phyloP scores from a whole-genome alignment of 2,113 vertebrate genomes.

The Hypocryptadius cinnamomeus region DNA sequence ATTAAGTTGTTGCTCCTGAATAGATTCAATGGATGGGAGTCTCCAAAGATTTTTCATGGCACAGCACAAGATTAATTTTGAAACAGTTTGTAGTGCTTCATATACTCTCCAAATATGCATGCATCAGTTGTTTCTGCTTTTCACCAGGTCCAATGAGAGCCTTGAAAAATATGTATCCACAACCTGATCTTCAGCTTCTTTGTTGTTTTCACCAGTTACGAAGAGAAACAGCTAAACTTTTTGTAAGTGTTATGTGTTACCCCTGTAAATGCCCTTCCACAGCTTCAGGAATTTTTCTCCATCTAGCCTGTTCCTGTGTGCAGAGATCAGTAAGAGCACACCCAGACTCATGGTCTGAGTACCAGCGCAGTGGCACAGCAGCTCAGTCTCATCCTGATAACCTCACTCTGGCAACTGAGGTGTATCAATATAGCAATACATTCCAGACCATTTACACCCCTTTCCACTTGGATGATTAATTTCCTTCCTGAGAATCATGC shows the following conservation, averaged over 20 bases:
- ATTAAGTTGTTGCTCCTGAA: background rate
- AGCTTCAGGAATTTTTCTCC: background rate
- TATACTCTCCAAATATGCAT: background rate
- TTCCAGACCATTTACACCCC: background rate
- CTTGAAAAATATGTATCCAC: background rate
- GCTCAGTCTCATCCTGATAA: background rate
- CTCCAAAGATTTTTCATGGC: background rate
- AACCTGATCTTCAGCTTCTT: background rate
- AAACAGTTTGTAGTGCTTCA: background rate
- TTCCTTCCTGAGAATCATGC: background rate
- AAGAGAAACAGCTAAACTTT: background rate
- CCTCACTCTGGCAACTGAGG: background rate
- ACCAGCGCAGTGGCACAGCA: background rate
- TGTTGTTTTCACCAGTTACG: background rate
- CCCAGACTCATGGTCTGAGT: background rate
- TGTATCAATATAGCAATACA: background rate
- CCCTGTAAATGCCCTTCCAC: background rate
- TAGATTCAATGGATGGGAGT: background rate
- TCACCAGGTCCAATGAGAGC: background rate
- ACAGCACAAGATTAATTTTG: background rate
- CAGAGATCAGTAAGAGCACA: background rate
- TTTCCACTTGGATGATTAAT: background rate
- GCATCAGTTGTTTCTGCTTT: background rate
- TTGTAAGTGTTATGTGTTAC: background rate
- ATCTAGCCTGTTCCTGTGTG: background rate